Evolutionary conservation across 2,797 vertebrate species (phyloP).

Genomic region (Delichon dasypus): DNA sequence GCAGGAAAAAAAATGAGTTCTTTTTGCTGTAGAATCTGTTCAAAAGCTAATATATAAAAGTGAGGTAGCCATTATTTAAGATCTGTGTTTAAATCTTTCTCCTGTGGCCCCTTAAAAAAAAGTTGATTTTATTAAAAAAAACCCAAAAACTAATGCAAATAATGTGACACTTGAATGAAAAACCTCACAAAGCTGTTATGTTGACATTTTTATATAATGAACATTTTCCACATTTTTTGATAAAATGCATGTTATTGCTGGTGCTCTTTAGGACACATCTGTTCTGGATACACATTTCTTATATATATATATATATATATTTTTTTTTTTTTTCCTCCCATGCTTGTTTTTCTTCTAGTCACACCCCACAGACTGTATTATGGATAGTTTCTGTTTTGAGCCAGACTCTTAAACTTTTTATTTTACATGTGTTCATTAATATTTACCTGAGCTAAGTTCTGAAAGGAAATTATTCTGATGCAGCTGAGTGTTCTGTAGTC

Average conservation of each 20-base stretch:
- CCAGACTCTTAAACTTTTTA: background rate
- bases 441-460: background rate
- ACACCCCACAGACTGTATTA: background rate
- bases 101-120: background rate
- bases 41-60: background rate
- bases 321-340: no score
- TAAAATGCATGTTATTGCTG: background rate
- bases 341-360: background rate
- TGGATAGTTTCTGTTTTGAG: background rate
- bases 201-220: background rate
- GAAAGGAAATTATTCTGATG: background rate
- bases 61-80: background rate
- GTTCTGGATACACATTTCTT: background rate
- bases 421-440: background rate
- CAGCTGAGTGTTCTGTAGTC: background rate
- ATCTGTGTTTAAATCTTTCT: background rate
- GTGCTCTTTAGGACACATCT: background rate
- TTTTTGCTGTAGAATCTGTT: background rate
- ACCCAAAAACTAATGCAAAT: background rate
- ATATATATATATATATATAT: no score
- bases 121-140: no score
- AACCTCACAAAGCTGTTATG: rapidly evolving
- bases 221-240: background rate
- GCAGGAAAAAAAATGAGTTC: background rate
- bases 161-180: background rate